Conservation (phyloP, 2,888 invertebrate species). For the Penaeus monodon region DNA sequence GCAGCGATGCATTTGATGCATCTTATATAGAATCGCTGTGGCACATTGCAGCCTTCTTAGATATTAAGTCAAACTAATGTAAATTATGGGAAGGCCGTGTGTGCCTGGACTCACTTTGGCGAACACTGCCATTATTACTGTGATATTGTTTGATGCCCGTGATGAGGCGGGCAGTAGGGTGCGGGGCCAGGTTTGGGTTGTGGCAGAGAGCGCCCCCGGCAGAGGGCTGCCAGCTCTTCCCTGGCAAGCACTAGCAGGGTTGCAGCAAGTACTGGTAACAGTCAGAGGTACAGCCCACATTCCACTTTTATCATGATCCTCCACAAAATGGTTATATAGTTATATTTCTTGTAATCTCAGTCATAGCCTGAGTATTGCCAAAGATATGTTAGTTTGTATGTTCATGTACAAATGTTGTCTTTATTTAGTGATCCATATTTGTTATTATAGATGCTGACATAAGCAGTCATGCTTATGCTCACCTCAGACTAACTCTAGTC, state of each 20-base stretch:
- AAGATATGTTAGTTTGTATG: constrained; percentile 63
- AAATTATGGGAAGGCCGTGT: constrained; percentile 42
- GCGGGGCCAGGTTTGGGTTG: constrained; percentile 63
- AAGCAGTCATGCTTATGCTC: constrained; percentile 44
- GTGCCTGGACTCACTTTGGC: constrained; percentile 56
- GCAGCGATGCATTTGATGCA: constrained; percentile 40
- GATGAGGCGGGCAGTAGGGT: constrained; percentile 30
- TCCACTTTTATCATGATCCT: constrained; percentile 54
- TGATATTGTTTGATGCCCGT: constrained; percentile 53
- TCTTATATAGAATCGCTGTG: constrained; percentile 40
- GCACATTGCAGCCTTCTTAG: constrained; percentile 55
- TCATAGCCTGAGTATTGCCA: constrained; percentile 59
- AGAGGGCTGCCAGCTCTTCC: constrained; percentile 60
- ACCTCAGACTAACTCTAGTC: constrained; percentile 63
- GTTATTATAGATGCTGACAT: constrained; percentile 54
- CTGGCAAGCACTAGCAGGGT: constrained; percentile 43
- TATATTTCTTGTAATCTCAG: constrained; percentile 59
- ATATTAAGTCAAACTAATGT: constrained; percentile 42
- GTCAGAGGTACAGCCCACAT: constrained; percentile 62
- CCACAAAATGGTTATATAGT: constrained; percentile 56
- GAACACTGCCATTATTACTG: constrained; percentile 62
- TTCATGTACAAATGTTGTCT: constrained; percentile 62
- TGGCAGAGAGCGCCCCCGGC: constrained; percentile 62
- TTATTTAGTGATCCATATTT: constrained; percentile 58
- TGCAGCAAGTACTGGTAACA: constrained; percentile 46